Evolutionary conservation across 2,113 vertebrate species (phyloP).

Genomic region (Ageneiosus marmoratus): DNA sequence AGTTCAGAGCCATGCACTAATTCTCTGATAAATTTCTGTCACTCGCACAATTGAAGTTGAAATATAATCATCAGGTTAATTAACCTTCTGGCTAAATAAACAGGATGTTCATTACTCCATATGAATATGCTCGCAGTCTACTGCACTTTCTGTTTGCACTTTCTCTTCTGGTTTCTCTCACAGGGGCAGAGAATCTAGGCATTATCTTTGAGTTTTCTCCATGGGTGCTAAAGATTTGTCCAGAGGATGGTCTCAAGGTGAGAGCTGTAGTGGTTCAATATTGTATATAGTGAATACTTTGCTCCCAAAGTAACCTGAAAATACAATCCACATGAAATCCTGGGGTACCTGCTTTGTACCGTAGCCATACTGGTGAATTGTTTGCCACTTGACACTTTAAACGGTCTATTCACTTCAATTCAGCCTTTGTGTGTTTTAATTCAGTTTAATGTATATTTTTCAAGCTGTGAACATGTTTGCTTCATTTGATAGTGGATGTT

Average conservation of each 20-base stretch:
- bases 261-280: neutral
- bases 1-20: neutral
- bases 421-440: too few species aligned
- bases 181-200: constrained; percentile 90
- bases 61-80: neutral
- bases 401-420: too few species aligned
- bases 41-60: neutral
- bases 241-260: constrained; percentile 95
- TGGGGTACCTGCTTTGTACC: too few species aligned
- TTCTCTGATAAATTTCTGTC: neutral
- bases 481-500: too few species aligned
- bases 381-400: too few species aligned
- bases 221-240: constrained; percentile 93
- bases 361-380: too few species aligned
- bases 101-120: neutral
- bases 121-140: neutral
- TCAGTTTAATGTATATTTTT: too few species aligned
- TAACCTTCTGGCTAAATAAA: neutral
- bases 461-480: too few species aligned
- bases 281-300: neutral
- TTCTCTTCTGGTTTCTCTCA: neutral
- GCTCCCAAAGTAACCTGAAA: neutral
- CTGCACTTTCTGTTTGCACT: neutral
- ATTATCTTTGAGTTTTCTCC: constrained; percentile 94
- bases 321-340: too few species aligned